These are phyloP conservation scores for Dicerorhinus sumatrensis DNA, from an alignment of 2,113 vertebrate species.

Conservation along the genomic window DNA sequence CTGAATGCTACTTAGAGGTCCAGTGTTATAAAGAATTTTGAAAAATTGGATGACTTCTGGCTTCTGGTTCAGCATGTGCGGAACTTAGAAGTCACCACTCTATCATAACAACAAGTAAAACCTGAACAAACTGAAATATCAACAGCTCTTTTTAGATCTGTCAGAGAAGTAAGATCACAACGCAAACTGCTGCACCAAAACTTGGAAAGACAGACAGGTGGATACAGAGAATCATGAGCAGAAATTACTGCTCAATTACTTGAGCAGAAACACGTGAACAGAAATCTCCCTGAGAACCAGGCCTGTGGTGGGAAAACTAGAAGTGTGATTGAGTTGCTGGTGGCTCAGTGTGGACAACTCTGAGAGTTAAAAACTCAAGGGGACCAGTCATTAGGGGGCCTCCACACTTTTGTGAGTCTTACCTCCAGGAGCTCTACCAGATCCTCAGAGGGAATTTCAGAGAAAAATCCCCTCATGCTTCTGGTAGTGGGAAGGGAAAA, in stretches of 20 bases:
- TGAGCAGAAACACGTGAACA: background rate
- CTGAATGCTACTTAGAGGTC: background rate
- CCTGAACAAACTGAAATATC: conserved; percentile 10
- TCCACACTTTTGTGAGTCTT: background rate
- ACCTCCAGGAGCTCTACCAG: background rate
- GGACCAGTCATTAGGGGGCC: background rate
- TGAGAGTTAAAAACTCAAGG: conserved; percentile 17
- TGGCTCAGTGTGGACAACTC: background rate
- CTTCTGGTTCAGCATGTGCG: background rate
- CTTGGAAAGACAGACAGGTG: background rate
- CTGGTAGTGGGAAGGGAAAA: background rate
- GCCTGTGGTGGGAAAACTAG: background rate
- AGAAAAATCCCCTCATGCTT: conserved; percentile 1
- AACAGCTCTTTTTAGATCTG: background rate
- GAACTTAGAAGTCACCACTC: background rate
- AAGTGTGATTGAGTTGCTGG: background rate
- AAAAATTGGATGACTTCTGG: background rate
- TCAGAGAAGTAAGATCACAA: background rate
- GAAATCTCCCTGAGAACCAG: background rate
- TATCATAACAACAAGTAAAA: conserved; percentile 22
- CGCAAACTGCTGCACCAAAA: background rate
- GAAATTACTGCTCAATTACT: background rate
- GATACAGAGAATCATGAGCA: background rate
- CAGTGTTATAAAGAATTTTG: background rate
- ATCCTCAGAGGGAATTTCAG: background rate